Evolutionary conservation across 2,888 invertebrate genomes (phyloP).

Genomic region (Rotaria sp.): DNA sequence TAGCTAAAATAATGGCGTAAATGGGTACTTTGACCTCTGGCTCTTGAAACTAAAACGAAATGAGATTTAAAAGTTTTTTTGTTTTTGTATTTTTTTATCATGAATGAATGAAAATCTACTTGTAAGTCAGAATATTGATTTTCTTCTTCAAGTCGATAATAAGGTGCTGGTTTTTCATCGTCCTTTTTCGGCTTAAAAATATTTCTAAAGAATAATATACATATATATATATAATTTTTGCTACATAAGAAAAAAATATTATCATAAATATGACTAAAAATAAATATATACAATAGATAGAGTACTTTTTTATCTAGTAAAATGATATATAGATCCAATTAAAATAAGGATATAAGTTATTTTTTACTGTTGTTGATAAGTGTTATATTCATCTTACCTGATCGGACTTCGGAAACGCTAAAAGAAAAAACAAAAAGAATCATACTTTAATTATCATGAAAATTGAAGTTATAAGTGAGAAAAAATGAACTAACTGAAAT

Average conservation of each 20-base stretch:
- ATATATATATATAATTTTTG: not conserved
- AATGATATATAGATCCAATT: not conserved
- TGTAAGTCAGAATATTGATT: slow-evolving; percentile 17
- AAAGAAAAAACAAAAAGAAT: not conserved
- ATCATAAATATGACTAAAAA: not conserved
- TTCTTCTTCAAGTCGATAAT: slow-evolving; percentile 1
- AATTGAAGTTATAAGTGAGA: not conserved
- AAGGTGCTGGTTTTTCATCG: not conserved
- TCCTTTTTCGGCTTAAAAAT: not conserved
- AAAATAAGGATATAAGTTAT: not conserved
- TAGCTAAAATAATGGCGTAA: slow-evolving; percentile 72
- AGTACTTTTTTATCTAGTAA: not conserved
- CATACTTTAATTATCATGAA: not conserved
- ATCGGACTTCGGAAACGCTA: slow-evolving; percentile 13
- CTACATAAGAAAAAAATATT: too few relatives aligned
- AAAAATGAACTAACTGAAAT: too few relatives aligned
- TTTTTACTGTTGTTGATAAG: not conserved
- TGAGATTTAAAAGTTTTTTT: not conserved
- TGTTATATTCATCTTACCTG: not conserved
- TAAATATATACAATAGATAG: not conserved
- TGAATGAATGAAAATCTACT: slow-evolving; percentile 24
- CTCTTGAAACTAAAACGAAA: slow-evolving; percentile 53
- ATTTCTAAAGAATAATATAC: not conserved
- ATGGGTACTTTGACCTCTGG: slow-evolving; percentile 69
- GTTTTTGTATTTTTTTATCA: not conserved